Conservation (phyloP, 2,888 invertebrate genomes). For the Eristalinus sepulchralis region DNA sequence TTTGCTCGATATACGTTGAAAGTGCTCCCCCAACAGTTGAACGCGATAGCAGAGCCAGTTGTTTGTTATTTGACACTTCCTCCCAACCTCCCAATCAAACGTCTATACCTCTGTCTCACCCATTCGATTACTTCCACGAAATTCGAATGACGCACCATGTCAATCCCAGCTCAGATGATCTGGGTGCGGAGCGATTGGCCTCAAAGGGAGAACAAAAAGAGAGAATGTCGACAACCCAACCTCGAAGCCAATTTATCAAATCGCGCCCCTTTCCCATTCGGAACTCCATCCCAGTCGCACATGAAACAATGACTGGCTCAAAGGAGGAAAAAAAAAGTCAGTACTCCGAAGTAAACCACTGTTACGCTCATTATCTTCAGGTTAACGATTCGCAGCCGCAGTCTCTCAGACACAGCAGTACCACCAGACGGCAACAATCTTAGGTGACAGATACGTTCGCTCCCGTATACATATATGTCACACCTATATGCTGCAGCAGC, state of each 20-base stretch:
- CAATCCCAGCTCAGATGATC: neutral
- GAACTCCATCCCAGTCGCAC: neutral
- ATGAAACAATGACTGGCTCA: neutral
- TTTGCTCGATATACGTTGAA: no score
- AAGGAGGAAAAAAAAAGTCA: neutral
- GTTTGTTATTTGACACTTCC: neutral
- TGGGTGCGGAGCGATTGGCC: neutral
- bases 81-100: no score
- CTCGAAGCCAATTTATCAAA: neutral
- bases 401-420: neutral
- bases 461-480: slow-evolving; percentile 40
- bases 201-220: neutral
- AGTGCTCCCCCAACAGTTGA: no score
- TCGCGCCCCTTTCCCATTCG: neutral
- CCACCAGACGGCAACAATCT: slow-evolving; percentile 8
- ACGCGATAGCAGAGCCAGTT: no score
- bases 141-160: neutral
- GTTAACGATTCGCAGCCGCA: slow-evolving; percentile 7
- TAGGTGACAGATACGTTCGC: slow-evolving; percentile 28
- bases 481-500: slow-evolving; percentile 55
- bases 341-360: slow-evolving; percentile 7
- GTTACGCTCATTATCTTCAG: slow-evolving; percentile 39
- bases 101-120: slow-evolving; percentile 7
- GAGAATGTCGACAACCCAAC: neutral
- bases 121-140: neutral